Conservation (phyloP, 1,140 invertebrate species). For the Trialeurodes vaporariorum region DNA sequence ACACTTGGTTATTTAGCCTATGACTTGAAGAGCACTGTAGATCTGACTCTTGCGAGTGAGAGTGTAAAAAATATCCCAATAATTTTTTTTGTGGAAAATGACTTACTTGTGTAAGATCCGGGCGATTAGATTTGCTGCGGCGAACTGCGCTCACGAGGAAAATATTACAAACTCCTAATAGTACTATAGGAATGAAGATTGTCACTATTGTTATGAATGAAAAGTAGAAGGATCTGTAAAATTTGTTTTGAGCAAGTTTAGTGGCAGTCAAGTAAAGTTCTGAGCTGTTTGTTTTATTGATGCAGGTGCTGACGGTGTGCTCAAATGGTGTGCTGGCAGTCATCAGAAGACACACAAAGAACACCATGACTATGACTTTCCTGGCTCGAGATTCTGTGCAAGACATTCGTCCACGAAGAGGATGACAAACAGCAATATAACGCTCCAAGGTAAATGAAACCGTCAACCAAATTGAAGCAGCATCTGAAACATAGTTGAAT, state of each 20-base stretch:
- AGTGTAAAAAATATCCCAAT: too few species aligned
- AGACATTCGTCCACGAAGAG: constrained; percentile 55
- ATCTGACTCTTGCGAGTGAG: too few species aligned
- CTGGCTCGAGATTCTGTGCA: constrained; percentile 49
- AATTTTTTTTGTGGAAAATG: too few species aligned
- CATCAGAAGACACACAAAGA: constrained; percentile 48
- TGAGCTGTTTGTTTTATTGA: background rate
- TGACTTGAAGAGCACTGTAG: too few species aligned
- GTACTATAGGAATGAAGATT: constrained; percentile 49
- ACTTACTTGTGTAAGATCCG: constrained; percentile 42
- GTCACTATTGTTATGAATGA: constrained; percentile 53
- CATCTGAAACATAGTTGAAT: constrained; percentile 41
- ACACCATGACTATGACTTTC: constrained; percentile 46
- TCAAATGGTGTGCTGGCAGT: constrained; percentile 53
- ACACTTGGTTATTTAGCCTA: too few species aligned
- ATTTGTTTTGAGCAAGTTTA: constrained; percentile 39
- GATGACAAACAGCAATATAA: constrained; percentile 64
- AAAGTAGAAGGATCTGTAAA: constrained; percentile 49
- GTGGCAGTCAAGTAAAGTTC: background rate
- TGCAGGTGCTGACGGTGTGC: constrained; percentile 9
- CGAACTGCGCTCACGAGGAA: constrained; percentile 55
- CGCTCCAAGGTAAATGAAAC: constrained; percentile 66
- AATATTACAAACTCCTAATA: constrained; percentile 58
- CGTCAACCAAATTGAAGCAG: constrained; percentile 62
- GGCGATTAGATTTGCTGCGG: constrained; percentile 39